A percentile compares a stretch with the other conserved stretches of the same genome.
Conservation (phyloP, 2,797 vertebrate genomes). For the Phaenicophaeus curvirostris region DNA sequence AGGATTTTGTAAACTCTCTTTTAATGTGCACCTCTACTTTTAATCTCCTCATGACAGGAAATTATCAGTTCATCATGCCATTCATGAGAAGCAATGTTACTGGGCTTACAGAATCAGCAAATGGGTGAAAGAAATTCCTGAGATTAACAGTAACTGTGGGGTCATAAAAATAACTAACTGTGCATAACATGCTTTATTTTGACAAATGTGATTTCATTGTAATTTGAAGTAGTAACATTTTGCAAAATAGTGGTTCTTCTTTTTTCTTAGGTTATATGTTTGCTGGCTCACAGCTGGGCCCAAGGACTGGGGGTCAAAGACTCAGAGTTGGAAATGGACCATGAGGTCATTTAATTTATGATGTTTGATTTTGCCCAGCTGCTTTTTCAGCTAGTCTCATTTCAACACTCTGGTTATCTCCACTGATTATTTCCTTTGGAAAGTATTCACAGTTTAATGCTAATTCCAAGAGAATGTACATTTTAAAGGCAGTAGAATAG, state of each 20-base stretch:
- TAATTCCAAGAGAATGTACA: neutral
- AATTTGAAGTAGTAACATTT: neutral
- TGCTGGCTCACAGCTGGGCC: neutral
- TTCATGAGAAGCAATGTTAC: neutral
- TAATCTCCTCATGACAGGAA: neutral
- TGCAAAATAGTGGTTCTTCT: neutral
- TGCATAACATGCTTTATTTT: neutral
- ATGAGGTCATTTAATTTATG: neutral
- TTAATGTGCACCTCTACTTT: slow-evolving; percentile 1
- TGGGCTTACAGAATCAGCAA: neutral
- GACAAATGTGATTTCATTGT: neutral
- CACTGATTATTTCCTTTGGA: neutral
- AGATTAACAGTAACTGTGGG: neutral
- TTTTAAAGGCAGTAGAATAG: neutral
- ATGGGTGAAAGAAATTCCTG: neutral
- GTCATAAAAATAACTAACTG: neutral
- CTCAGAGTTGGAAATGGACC: neutral
- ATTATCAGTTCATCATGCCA: neutral
- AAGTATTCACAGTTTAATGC: neutral
- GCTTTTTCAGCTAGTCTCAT: neutral
- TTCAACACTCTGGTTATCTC: neutral
- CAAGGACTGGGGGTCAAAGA: neutral
- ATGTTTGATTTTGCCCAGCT: neutral
- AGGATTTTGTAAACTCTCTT: slow-evolving; percentile 40
- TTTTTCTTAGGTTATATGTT: neutral